Evolutionary conservation across 2,113 vertebrate species (phyloP).

Genomic region (Archocentrus centrarchus): DNA sequence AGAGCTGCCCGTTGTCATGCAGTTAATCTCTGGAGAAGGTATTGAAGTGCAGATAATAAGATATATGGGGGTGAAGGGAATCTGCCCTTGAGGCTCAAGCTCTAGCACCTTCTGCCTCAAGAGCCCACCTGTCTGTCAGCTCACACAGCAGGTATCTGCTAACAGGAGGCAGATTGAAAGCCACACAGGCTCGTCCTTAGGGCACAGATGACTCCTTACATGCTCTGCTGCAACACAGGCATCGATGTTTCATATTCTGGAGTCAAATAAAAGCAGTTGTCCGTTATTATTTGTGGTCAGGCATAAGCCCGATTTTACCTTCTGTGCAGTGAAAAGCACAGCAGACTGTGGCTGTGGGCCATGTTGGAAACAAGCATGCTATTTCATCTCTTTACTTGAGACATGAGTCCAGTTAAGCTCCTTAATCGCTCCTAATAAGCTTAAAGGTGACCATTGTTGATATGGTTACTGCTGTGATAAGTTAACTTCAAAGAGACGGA

Average conservation of each 20-base stretch:
- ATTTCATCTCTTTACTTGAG: conserved; percentile 59
- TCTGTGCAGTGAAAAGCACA: neutral
- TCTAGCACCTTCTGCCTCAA: conserved; percentile 28
- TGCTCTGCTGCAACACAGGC: neutral
- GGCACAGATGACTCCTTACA: conserved; percentile 16
- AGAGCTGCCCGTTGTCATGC: conserved; percentile 15
- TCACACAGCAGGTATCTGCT: conserved; percentile 50
- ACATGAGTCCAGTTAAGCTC: conserved; percentile 57
- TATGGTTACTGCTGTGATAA: conserved; percentile 56
- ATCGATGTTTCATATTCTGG: neutral
- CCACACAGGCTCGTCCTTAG: neutral
- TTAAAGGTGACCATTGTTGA: conserved; percentile 73
- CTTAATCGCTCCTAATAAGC: conserved; percentile 72
- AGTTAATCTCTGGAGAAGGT: neutral
- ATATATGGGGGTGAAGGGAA: conserved; percentile 23
- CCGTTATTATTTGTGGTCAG: neutral
- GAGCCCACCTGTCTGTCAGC: conserved; percentile 50
- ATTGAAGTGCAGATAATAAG: neutral
- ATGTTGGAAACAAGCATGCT: conserved; percentile 29
- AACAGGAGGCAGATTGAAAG: conserved; percentile 11
- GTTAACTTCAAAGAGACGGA: conserved; percentile 51
- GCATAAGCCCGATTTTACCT: neutral
- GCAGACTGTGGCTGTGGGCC: neutral
- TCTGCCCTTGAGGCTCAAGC: conserved; percentile 19
- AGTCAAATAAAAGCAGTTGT: neutral